A percentile compares a stretch with the other conserved stretches of the same genome.
Evolutionary conservation across 2,113 vertebrate species (phyloP).

Genomic region (Nothoprocta pentlandii): DNA sequence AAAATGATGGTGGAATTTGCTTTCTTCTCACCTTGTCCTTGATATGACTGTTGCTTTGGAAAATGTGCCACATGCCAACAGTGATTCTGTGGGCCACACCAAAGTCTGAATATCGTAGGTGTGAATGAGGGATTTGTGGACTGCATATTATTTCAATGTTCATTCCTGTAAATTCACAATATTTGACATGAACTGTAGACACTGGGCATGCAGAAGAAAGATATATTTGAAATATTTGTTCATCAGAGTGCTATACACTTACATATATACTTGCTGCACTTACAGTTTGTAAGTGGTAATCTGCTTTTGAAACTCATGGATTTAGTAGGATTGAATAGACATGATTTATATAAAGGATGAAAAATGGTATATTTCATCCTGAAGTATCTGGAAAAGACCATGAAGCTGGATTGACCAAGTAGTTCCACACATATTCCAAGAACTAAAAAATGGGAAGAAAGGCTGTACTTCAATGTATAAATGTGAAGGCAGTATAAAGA

Average conservation of each 20-base stretch:
- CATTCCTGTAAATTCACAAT: not conserved
- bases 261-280: no score
- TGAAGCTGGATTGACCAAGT: not conserved
- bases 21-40: not conserved
- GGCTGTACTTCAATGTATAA: not conserved
- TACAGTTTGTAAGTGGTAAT: not conserved
- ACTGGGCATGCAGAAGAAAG: not conserved
- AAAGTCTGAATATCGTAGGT: accelerated
- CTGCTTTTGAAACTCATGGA: not conserved
- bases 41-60: not conserved
- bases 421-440: not conserved
- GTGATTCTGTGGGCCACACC: not conserved
- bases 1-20: not conserved
- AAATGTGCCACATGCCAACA: not conserved
- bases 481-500: not conserved
- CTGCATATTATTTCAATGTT: not conserved
- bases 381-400: not conserved
- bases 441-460: not conserved
- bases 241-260: not conserved
- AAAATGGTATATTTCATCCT: not conserved
- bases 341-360: no score
- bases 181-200: not conserved
- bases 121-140: not conserved
- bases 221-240: not conserved
- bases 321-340: not conserved